Base-by-base conservation (phyloP, 1,140 invertebrate genomes). In the Eulimnadia texana region DNA sequence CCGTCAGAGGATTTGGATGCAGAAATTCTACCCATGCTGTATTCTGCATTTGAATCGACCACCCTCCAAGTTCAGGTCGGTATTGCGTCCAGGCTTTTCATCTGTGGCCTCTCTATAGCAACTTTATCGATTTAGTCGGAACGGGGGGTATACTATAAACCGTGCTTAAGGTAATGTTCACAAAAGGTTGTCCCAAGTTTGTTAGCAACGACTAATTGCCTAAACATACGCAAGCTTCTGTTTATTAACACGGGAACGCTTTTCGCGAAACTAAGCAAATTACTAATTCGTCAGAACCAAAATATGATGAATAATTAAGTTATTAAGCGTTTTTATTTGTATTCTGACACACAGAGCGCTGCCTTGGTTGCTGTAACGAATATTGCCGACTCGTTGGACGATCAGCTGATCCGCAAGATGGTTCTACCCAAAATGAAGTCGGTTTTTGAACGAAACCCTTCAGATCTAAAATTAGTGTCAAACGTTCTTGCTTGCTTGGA, bases 1-100 rank as follows among this genome's bases (percentile, higher is more conserved):
- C 82, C 84, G 9, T 72, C 80, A 24, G 85, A 90, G 20, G 88
- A 93, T 60, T 80, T 92, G 23, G 72, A 75, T 64, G 76, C 78
- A 11, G 90, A 95, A 66, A 82, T 96, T 24, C 74, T 97, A 61
- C 90, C 90, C 3, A 82, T 96, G 76, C 75, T 98, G 10, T 95
- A 88, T 74, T 83, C 79, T 61, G 86, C 90, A 22, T 86, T 97
- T 67, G 92, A 96, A 68, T 91, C 86, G 67, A 84, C 85, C 33
- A 90, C 86, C 16, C 84, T 88, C 65, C 89, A 93, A 77, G 87
- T 94, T 62, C 90, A 95, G 33, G 33, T 42, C 16, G 16, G 6
- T 42, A 42, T 42, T 42, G n/a, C n/a, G n/a, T n/a, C n/a, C n/a
- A n/a, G n/a, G n/a, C n/a, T n/a, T n/a, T n/a, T n/a, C n/a, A n/a